phyloP scores from a whole-genome alignment of 2,888 invertebrate species.

The Tuberolachnus salignus region DNA sequence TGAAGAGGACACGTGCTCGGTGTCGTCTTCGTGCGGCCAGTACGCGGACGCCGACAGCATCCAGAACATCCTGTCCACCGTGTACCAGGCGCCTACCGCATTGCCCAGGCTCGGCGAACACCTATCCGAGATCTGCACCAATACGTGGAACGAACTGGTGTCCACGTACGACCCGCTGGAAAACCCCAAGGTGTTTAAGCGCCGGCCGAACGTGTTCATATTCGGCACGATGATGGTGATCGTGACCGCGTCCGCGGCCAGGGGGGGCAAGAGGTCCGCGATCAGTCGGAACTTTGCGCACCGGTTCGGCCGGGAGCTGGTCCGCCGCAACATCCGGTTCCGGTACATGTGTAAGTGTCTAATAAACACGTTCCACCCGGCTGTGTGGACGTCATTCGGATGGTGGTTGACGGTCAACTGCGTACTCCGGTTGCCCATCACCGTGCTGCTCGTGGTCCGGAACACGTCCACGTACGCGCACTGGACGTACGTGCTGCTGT shows the following conservation, averaged over 20 bases:
- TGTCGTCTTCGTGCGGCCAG: not conserved
- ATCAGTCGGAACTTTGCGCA: not conserved
- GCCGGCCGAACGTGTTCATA: constrained; percentile 63
- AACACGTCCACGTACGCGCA: constrained; percentile 59
- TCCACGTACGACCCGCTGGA: constrained; percentile 79
- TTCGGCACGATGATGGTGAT: constrained; percentile 69
- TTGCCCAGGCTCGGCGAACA: constrained; percentile 69
- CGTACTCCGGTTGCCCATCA: constrained; percentile 59
- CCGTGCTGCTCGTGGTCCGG: constrained; percentile 53
- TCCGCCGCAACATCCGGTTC: constrained; percentile 39
- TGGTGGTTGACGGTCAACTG: constrained; percentile 62
- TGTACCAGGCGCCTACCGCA: constrained; percentile 57
- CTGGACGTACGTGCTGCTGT: constrained; percentile 58
- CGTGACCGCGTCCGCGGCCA: constrained; percentile 29
- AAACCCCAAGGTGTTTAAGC: constrained; percentile 65
- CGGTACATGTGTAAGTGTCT: constrained; percentile 59
- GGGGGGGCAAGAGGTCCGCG: not conserved
- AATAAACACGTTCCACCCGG: constrained; percentile 61
- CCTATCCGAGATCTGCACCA: constrained; percentile 72
- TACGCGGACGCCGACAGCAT: constrained; percentile 57
- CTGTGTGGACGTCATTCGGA: constrained; percentile 60
- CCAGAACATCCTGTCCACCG: constrained; percentile 56
- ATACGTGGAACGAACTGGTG: constrained; percentile 81
- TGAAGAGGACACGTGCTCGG: not conserved
- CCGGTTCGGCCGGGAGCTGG: constrained; percentile 52